phyloP scores from a whole-genome alignment of 2,888 invertebrate species.

The Rhimphoctona megacephalus region DNA sequence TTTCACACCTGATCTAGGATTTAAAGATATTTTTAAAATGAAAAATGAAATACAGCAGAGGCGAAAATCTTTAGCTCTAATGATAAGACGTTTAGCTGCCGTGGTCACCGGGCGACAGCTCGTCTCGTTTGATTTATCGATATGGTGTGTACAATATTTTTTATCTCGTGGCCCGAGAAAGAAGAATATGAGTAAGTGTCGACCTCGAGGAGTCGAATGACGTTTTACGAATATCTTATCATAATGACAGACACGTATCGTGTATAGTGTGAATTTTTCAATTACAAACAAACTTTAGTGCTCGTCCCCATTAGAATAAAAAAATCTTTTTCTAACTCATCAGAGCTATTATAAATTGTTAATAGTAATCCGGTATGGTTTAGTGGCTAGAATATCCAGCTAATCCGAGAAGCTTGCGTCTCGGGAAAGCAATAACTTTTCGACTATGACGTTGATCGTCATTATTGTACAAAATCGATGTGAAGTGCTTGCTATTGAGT shows the following conservation, averaged over 20 bases:
- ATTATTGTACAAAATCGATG: too few relatives aligned
- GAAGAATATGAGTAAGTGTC: slow-evolving; percentile 32
- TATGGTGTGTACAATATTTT: slow-evolving; percentile 35
- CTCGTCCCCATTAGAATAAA: not conserved
- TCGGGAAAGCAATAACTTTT: too few relatives aligned
- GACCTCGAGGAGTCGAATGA: slow-evolving; percentile 32
- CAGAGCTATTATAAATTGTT: not conserved
- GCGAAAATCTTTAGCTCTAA: not conserved
- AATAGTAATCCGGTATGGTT: slow-evolving; percentile 16
- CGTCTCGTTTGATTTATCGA: slow-evolving; percentile 52
- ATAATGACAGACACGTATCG: slow-evolving; percentile 12
- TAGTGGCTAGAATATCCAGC: slow-evolving; percentile 11
- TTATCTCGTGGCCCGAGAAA: slow-evolving; percentile 48
- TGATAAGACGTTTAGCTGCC: slow-evolving; percentile 43
- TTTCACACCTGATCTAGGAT: too few relatives aligned
- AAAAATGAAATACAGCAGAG: too few relatives aligned
- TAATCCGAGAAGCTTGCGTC: not conserved
- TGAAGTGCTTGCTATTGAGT: not conserved
- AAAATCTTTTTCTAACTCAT: not conserved
- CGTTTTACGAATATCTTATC: slow-evolving; percentile 18
- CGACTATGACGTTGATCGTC: not conserved
- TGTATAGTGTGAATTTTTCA: slow-evolving; percentile 6
- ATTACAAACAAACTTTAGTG: not conserved
- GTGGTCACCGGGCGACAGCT: slow-evolving; percentile 26
- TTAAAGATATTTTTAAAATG: too few relatives aligned